Conservation (phyloP, 2,797 vertebrate genomes). For the Thripadectes ignobilis region DNA sequence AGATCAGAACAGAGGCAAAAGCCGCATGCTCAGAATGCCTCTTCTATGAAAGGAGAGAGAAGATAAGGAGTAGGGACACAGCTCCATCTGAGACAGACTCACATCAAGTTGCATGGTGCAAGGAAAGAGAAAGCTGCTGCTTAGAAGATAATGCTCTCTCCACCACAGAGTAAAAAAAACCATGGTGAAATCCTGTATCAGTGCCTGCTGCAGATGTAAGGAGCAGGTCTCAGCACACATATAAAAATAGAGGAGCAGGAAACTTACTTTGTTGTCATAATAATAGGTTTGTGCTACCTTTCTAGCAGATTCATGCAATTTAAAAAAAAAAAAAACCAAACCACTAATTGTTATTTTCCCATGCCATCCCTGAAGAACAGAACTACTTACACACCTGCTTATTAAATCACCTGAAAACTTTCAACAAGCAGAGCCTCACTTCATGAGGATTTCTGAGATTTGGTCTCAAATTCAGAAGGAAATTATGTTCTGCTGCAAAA, state of each 20-base stretch:
- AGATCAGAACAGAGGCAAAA: background rate
- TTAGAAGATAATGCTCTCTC: background rate
- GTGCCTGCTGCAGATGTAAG: background rate
- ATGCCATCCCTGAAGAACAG: background rate
- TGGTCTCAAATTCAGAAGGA: background rate
- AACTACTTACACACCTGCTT: background rate
- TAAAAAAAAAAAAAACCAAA: background rate
- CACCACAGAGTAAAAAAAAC: background rate
- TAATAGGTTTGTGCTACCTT: background rate
- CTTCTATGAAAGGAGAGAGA: background rate
- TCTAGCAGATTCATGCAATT: background rate
- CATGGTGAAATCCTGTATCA: background rate
- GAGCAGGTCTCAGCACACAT: background rate
- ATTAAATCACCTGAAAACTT: background rate
- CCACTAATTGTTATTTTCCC: background rate
- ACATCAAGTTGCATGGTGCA: background rate
- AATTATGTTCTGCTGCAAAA: background rate
- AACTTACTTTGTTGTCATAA: background rate
- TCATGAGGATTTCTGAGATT: background rate
- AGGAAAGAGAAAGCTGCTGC: background rate
- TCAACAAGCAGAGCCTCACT: background rate
- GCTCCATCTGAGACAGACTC: background rate
- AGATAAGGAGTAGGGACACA: background rate
- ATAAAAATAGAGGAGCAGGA: background rate
- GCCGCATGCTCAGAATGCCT: background rate